A percentile compares a stretch with the other conserved stretches of the same genome.
Evolutionary conservation across 2,888 invertebrate genomes (phyloP).

Genomic region (Trypoxylon attenuatum): DNA sequence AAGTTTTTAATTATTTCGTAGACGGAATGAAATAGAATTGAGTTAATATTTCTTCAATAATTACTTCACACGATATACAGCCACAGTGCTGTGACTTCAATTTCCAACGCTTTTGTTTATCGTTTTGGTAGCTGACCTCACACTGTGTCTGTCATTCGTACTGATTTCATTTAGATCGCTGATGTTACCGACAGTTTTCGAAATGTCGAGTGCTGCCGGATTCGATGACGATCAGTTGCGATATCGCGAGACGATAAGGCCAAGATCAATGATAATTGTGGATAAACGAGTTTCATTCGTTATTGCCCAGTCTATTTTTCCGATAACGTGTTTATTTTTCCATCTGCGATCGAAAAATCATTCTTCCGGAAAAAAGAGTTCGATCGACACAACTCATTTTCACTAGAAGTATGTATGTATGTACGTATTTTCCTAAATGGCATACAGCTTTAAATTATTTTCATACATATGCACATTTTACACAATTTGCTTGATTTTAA

Average conservation of each 20-base stretch:
- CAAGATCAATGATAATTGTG: neutral
- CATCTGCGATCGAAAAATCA: too few species aligned
- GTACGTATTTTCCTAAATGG: too few species aligned
- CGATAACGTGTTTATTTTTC: too few species aligned
- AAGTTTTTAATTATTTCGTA: too few species aligned
- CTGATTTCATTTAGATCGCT: constrained; percentile 22
- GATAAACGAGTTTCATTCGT: neutral
- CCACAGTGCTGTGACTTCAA: neutral
- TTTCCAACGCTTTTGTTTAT: constrained; percentile 19
- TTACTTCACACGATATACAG: constrained; percentile 13
- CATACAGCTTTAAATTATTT: too few species aligned
- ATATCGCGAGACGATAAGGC: constrained; percentile 9
- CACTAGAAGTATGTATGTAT: too few species aligned
- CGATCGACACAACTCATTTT: too few species aligned
- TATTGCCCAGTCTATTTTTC: neutral
- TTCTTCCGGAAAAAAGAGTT: too few species aligned
- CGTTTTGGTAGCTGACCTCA: neutral
- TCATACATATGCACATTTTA: too few species aligned
- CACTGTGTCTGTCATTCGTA: constrained; percentile 5
- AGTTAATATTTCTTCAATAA: constrained; percentile 20
- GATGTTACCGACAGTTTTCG: neutral
- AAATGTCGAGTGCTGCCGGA: neutral
- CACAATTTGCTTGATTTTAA: too few species aligned
- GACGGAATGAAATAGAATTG: neutral
- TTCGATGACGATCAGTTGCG: neutral